A percentile compares a stretch with the other conserved stretches of the same genome.
Conservation (phyloP, 2,113 vertebrate species). For the Alectura lathami region DNA sequence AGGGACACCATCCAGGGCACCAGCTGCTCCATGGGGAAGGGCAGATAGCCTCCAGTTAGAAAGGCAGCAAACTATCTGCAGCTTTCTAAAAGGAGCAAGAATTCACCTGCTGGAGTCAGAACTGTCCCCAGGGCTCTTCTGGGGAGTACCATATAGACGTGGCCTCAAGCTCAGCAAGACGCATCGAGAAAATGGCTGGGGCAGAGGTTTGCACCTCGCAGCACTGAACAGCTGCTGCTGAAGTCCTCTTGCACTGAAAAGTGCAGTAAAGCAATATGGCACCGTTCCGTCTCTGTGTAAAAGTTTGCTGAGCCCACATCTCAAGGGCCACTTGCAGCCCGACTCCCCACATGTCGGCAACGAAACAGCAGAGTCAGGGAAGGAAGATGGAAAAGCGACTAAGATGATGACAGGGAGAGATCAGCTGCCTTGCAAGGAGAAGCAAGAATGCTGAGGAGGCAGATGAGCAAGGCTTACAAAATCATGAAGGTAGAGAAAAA, state of each 20-base stretch:
- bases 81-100: neutral
- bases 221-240: neutral
- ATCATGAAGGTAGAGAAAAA: neutral
- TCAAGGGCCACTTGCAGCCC: neutral
- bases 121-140: neutral
- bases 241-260: neutral
- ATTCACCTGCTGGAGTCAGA: neutral
- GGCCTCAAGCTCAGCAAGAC: neutral
- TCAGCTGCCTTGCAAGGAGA: slow-evolving; percentile 3
- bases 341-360: neutral
- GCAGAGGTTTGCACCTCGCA: neutral
- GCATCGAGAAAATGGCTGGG: neutral
- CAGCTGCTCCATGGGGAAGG: neutral
- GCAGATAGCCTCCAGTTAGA: neutral
- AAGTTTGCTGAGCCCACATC: neutral
- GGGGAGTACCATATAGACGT: accelerated
- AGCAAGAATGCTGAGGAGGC: neutral
- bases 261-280: neutral
- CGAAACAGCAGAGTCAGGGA: neutral
- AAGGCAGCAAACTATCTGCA: neutral
- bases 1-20: neutral
- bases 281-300: accelerated
- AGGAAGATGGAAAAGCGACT: neutral
- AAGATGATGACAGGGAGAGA: neutral
- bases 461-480: neutral